phyloP scores from a whole-genome alignment of 1,140 invertebrate genomes.

The Solen grandis region DNA sequence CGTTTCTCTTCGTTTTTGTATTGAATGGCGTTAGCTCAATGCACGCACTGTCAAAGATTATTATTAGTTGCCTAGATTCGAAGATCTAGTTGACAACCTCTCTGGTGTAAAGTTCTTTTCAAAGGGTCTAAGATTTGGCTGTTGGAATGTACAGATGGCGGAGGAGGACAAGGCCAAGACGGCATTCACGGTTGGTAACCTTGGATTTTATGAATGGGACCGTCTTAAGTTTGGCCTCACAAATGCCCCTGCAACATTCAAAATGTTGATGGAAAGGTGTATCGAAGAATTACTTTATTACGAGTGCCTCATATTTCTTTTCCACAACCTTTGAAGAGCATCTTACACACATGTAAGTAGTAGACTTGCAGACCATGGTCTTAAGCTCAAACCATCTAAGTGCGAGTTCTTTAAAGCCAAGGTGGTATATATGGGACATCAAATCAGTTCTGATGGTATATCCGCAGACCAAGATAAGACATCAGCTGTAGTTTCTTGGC shows the following conservation, averaged over 20 bases:
- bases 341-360: no score
- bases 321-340: no score
- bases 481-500: background rate
- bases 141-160: slow-evolving; percentile 6
- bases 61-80: slow-evolving; percentile 13
- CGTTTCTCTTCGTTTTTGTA: slow-evolving; percentile 24
- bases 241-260: no score
- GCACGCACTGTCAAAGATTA: background rate
- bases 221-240: slow-evolving; percentile 19
- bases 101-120: background rate
- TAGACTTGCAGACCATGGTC: background rate
- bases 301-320: no score
- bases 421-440: background rate
- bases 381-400: slow-evolving; percentile 18
- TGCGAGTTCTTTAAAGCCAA: slow-evolving; percentile 19
- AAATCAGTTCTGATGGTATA: background rate
- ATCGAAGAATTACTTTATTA: no score
- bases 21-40: slow-evolving; percentile 12
- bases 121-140: slow-evolving; percentile 14
- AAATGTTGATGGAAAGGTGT: no score
- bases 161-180: no score
- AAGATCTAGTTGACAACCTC: slow-evolving; percentile 15
- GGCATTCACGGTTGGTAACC: no score
- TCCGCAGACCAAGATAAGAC: background rate
- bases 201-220: slow-evolving; percentile 32